These are phyloP conservation scores for Pseudorasbora parva DNA, from an alignment of 2,113 vertebrate genomes.

Conservation along the genomic window DNA sequence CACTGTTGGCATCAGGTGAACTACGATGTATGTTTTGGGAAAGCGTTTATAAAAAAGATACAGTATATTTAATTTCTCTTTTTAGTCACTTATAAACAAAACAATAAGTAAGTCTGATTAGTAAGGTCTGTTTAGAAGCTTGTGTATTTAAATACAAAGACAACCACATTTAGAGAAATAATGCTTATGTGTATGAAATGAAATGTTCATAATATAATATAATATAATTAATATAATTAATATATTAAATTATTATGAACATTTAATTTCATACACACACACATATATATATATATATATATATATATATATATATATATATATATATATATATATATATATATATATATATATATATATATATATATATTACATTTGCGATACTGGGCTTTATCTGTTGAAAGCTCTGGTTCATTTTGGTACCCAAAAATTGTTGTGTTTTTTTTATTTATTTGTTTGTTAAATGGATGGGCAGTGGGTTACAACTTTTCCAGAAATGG, in stretches of 20 bases:
- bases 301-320: too few species aligned
- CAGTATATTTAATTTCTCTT: neutral
- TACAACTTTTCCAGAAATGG: neutral
- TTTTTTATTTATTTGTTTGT: neutral
- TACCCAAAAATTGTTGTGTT: neutral
- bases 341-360: neutral
- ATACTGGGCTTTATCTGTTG: conserved; percentile 11
- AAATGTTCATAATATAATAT: neutral
- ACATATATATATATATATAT: neutral
- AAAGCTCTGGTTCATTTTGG: conserved; percentile 13
- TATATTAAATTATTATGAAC: too few species aligned
- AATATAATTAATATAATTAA: too few species aligned
- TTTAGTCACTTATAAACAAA: neutral
- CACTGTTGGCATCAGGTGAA: neutral
- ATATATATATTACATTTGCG: neutral
- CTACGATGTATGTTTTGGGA: neutral
- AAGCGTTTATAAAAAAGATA: neutral
- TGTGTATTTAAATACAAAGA: neutral
- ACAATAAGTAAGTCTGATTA: neutral
- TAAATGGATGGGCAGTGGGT: neutral
- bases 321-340: too few species aligned
- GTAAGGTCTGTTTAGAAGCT: neutral
- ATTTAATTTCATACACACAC: neutral
- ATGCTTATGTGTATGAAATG: neutral
- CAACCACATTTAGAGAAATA: conserved; percentile 5